These are phyloP conservation scores for Gymnarchus niloticus DNA, from an alignment of 2,113 vertebrate species.

Conservation along the genomic window DNA sequence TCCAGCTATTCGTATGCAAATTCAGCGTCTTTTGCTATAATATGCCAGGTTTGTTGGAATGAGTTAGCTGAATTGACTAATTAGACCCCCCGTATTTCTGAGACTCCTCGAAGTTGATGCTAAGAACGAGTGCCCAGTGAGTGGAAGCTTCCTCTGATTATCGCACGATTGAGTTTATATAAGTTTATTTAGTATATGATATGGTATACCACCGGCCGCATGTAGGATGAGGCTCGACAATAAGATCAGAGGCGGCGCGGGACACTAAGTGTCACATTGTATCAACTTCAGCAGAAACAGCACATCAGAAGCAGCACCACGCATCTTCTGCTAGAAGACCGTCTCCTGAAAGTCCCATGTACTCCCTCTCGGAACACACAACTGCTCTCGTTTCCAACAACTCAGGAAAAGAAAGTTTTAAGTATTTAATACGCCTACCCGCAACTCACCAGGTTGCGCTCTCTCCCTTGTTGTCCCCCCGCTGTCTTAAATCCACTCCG, in stretches of 20 bases:
- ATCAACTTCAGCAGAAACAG: slow-evolving; percentile 3
- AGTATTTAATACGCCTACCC: slow-evolving; percentile 4
- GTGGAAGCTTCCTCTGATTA: not conserved
- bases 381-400: not conserved
- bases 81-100: not conserved
- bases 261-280: not conserved
- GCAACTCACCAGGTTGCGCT: slow-evolving; percentile 2
- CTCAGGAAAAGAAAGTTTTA: not conserved
- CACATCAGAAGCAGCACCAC: not conserved
- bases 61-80: not conserved
- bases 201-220: no score
- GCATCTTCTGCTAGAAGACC: not conserved
- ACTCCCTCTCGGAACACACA: not conserved
- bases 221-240: no score
- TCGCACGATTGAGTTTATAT: not conserved
- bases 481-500: not conserved
- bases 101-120: not conserved
- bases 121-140: not conserved
- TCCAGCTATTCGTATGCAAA: slow-evolving; percentile 1
- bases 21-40: not conserved
- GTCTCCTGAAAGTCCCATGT: not conserved
- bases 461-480: not conserved
- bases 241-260: not conserved
- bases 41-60: not conserved
- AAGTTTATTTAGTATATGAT: no score